Evolutionary conservation across 1,140 invertebrate genomes (phyloP), one percentile per base, ranked within the genome.

Genomic region (Goniozus legneri): DNA sequence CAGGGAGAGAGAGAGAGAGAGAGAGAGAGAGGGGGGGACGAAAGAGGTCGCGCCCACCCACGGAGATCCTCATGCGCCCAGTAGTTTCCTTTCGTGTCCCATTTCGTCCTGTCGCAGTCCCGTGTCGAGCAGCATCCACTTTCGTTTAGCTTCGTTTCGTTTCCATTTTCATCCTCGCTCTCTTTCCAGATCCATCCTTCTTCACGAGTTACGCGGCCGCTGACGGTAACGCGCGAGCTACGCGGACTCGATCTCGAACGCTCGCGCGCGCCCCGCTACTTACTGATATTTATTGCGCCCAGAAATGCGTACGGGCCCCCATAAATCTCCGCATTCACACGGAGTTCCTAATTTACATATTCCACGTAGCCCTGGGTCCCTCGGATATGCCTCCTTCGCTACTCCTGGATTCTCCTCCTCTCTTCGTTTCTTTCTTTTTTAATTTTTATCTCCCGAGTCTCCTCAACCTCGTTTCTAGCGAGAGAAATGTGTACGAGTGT

Each of bases 281-380:
- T 74, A 72, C 70, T 69, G 67, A 73, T 74, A 72, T 72, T 74
- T 74, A 69, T 74, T 73, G 63, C 69, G 63, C 62, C 65, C 69
- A 72, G 67, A 73, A 74, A 72, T 72, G 69, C 66, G 70, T 72
- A 72, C 60, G 62, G 62, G 56, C 62, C 58, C 56, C 63, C 67
- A 74, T 74, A 73, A 74, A 74, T 74, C 70, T 71, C 67, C 63
- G 71, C 68, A 73, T 74, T 74, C 71, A 74, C 67, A 71, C 67
- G 67, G 54, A 65, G 69, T 69, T 73, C 67, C 70, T 73, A 73
- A 74, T 74, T 73, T 73, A 74, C 71, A 71, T 74, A 73, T 71
- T 62, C 68, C 54, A 41, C 56, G 22, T 15, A 40, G 47, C 44
- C 22, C 36, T n/a, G 43, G 33, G 44, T 39, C 46, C 54, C 47